Evolutionary conservation across 1,140 invertebrate genomes (phyloP).

Genomic region (Berghia stephanieae): DNA sequence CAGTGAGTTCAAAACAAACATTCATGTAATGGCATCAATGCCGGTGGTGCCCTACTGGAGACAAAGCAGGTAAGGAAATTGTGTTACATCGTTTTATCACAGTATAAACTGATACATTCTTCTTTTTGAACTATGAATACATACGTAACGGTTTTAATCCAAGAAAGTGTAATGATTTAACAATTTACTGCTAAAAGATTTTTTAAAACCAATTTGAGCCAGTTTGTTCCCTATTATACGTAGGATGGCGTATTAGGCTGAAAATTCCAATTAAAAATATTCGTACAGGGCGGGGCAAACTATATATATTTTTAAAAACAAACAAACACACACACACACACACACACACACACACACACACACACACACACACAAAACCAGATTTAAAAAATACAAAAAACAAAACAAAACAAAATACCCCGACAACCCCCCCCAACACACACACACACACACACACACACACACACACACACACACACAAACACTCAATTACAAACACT

Average conservation of each 20-base stretch:
- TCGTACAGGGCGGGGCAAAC: not conserved
- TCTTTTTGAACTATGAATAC: not conserved
- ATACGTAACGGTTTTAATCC: not conserved
- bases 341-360: slow-evolving; percentile 5
- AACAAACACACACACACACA: slow-evolving; percentile 3
- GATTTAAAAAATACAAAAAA: not conserved
- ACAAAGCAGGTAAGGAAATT: too few relatives aligned
- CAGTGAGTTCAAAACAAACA: too few relatives aligned
- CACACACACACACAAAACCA: not conserved
- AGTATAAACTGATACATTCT: too few relatives aligned
- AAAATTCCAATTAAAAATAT: not conserved
- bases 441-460: not conserved
- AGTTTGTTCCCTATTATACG: too few relatives aligned
- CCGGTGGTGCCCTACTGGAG: too few relatives aligned
- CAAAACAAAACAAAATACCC: not conserved
- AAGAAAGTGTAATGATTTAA: not conserved
- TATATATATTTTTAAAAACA: not conserved
- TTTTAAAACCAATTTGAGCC: too few relatives aligned
- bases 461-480: not conserved
- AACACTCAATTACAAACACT: not conserved
- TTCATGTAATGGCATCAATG: too few relatives aligned
- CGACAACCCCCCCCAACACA: not conserved
- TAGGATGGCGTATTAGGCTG: too few relatives aligned
- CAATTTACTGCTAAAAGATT: too few relatives aligned
- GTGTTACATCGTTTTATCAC: too few relatives aligned